Conservation (phyloP, 2,113 vertebrate genomes). For the Panthera uncia region DNA sequence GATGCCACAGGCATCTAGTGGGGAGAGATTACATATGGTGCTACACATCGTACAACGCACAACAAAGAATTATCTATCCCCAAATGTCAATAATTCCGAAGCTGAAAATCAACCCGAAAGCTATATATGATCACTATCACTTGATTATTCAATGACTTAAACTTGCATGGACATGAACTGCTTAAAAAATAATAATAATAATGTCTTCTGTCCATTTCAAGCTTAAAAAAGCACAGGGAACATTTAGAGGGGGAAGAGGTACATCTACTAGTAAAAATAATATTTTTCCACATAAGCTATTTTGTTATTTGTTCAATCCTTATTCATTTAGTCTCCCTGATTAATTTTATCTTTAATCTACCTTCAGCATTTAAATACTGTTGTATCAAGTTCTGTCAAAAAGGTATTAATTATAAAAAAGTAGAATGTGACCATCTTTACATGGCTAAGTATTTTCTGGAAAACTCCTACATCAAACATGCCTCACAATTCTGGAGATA, state of each 20-base stretch:
- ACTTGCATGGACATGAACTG: neutral
- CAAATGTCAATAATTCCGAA: neutral
- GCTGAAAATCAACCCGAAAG: neutral
- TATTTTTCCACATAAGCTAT: neutral
- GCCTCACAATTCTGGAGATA: neutral
- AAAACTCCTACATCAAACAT: neutral
- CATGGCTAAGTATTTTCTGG: neutral
- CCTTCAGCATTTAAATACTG: neutral
- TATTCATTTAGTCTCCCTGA: neutral
- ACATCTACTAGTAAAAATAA: neutral
- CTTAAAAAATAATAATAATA: neutral
- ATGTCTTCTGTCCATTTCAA: neutral
- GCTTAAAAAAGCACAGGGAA: neutral
- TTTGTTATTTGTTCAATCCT: neutral
- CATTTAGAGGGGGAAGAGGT: neutral
- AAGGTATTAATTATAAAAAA: neutral
- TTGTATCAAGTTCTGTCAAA: neutral
- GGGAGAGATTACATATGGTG: neutral
- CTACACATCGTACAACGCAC: neutral
- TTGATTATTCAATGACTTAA: neutral
- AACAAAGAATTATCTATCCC: neutral
- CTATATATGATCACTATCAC: neutral
- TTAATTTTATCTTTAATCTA: neutral
- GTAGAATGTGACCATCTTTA: slow-evolving; percentile 15
- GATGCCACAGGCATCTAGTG: neutral